Percentiles rank a stretch among this genome's conserved stretches.
Evolutionary conservation across 2,113 vertebrate species (phyloP).

Genomic region (Balaenoptera acutorostrata): DNA sequence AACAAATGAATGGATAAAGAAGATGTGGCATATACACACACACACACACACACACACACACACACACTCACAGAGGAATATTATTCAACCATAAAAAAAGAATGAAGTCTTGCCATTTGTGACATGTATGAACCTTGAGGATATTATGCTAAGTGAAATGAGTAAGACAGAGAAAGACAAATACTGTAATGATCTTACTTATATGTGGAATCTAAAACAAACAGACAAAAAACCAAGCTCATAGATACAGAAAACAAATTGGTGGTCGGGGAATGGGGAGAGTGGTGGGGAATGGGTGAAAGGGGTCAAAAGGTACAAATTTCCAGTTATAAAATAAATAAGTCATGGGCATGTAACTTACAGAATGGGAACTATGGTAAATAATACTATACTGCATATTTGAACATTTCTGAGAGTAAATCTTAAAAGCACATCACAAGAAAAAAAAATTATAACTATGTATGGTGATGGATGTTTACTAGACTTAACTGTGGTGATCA

Average conservation of each 20-base stretch:
- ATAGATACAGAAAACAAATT: background rate
- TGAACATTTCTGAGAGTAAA: background rate
- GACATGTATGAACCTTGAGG: background rate
- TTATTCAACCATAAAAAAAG: background rate
- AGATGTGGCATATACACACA: background rate
- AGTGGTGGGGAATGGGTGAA: background rate
- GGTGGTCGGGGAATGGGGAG: fast-evolving
- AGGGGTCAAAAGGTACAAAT: background rate
- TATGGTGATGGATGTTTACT: background rate
- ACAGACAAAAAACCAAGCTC: background rate
- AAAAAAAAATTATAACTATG: background rate
- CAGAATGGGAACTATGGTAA: background rate
- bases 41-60: background rate
- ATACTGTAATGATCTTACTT: background rate
- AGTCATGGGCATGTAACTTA: background rate
- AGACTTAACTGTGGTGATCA: background rate
- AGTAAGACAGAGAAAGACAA: background rate
- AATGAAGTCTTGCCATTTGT: background rate
- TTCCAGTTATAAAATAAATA: background rate
- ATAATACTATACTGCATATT: background rate
- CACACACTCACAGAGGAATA: background rate
- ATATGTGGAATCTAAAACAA: background rate
- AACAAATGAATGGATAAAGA: background rate
- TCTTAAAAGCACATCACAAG: background rate
- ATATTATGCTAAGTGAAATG: background rate